phyloP scores from a whole-genome alignment of 1,140 invertebrate genomes.

The Muscidifurax raptorellus region DNA sequence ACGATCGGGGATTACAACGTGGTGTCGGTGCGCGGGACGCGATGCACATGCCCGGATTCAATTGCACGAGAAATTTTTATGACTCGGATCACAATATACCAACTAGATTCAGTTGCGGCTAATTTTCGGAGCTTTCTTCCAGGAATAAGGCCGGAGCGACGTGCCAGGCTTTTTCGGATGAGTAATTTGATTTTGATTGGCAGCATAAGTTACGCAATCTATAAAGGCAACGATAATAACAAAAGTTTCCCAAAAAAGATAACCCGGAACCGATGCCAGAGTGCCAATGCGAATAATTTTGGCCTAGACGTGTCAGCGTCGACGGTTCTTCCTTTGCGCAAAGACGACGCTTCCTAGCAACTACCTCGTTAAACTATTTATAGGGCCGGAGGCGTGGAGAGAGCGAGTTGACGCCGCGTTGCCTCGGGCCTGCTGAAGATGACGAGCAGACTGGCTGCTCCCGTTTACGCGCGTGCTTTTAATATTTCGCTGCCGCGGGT shows the following conservation, averaged over 20 bases:
- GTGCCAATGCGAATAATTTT: too few species aligned
- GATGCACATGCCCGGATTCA: slow-evolving; percentile 17
- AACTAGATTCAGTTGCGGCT: not conserved
- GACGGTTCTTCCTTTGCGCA: not conserved
- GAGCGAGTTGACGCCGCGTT: not conserved
- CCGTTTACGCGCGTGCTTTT: too few species aligned
- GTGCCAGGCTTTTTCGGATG: not conserved
- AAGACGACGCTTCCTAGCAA: not conserved
- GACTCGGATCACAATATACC: not conserved
- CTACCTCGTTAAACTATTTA: not conserved
- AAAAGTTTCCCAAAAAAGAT: too few species aligned
- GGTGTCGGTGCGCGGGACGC: slow-evolving; percentile 1
- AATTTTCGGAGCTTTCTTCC: not conserved
- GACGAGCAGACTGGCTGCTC: too few species aligned
- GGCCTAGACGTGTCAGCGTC: too few species aligned
- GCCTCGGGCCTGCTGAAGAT: not conserved
- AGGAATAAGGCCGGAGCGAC: too few species aligned
- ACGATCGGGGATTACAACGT: slow-evolving; percentile 33
- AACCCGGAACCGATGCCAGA: too few species aligned
- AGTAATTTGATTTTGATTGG: too few species aligned
- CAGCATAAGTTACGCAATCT: too few species aligned
- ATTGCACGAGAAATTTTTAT: slow-evolving; percentile 30
- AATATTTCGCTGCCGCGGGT: too few species aligned
- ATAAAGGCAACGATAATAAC: too few species aligned
- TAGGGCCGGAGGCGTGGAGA: not conserved